Conservation (phyloP, 35 echinoderm and acorn worm species). For the Patiria miniata region DNA sequence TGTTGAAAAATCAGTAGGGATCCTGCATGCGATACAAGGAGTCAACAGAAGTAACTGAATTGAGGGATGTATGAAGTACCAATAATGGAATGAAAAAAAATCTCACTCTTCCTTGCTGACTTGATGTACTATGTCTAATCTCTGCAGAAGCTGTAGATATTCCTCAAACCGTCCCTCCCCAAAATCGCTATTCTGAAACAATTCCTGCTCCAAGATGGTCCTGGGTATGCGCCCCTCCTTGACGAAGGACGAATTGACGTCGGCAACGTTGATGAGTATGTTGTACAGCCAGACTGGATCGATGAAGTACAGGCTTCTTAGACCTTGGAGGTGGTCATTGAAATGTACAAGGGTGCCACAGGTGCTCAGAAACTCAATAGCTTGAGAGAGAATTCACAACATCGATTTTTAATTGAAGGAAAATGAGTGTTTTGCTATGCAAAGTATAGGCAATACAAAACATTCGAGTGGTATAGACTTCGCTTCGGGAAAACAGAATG, state of each 20-base stretch:
- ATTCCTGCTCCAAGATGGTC: conserved; percentile 10
- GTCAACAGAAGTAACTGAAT: too few species aligned
- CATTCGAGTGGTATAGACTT: too few species aligned
- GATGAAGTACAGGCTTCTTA: conserved; percentile 59
- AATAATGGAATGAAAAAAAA: too few species aligned
- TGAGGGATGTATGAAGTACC: too few species aligned
- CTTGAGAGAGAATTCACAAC: not conserved
- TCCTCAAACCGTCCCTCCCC: conserved; percentile 49
- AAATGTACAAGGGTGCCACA: conserved; percentile 64
- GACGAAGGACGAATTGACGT: not conserved
- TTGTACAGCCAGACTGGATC: conserved; percentile 67
- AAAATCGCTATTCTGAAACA: conserved; percentile 28
- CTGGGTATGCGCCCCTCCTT: conserved; percentile 40
- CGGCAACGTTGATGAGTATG: conserved; percentile 37
- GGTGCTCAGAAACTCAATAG: conserved; percentile 53
- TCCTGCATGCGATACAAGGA: too few species aligned
- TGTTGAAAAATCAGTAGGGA: too few species aligned
- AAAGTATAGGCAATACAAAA: too few species aligned
- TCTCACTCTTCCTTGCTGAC: conserved; percentile 2
- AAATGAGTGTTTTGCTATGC: too few species aligned
- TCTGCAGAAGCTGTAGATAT: conserved; percentile 57
- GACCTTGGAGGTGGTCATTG: conserved; percentile 50
- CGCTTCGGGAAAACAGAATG: too few species aligned
- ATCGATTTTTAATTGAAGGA: not conserved
- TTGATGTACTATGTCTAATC: conserved; percentile 65